phyloP scores from a whole-genome alignment of 2,888 invertebrate species.

The Griposia aprilina region DNA sequence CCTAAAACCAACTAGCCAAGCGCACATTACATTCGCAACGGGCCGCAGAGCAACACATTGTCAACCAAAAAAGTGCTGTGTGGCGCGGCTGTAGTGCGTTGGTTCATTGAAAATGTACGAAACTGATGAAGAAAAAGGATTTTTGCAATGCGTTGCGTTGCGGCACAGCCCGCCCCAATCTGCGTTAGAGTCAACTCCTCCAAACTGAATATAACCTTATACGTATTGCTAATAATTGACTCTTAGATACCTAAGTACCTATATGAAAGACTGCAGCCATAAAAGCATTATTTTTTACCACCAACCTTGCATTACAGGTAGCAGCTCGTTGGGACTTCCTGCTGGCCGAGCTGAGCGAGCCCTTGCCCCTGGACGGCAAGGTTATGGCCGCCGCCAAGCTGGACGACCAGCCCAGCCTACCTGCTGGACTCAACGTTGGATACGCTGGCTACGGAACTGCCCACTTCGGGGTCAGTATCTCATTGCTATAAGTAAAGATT shows the following conservation, averaged over 20 bases:
- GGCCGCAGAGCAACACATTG: neutral
- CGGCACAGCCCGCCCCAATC: no score
- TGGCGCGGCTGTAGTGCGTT: no score
- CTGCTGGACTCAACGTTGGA: conserved; percentile 74
- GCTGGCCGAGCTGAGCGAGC: conserved; percentile 81
- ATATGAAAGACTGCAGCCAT: neutral
- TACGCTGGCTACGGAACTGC: conserved; percentile 85
- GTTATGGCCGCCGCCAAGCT: conserved; percentile 79
- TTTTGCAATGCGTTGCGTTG: neutral
- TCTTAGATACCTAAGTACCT: no score
- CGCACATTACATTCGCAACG: neutral
- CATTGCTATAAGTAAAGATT: neutral
- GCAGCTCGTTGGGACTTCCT: conserved; percentile 86
- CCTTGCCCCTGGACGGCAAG: conserved; percentile 80
- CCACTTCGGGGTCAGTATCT: conserved; percentile 80
- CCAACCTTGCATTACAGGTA: conserved; percentile 73
- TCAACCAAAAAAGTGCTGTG: neutral
- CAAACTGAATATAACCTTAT: neutral
- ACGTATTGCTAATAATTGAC: neutral
- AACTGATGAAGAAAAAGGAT: neutral
- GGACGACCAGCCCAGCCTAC: conserved; percentile 69
- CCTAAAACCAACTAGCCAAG: neutral
- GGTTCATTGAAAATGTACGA: neutral
- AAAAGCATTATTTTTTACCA: conserved; percentile 2
- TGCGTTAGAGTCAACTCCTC: neutral